Percentiles rank a stretch among this genome's conserved stretches.
Evolutionary conservation across 1,140 invertebrate species (phyloP).

Genomic region (Sweltsa coloradensis): DNA sequence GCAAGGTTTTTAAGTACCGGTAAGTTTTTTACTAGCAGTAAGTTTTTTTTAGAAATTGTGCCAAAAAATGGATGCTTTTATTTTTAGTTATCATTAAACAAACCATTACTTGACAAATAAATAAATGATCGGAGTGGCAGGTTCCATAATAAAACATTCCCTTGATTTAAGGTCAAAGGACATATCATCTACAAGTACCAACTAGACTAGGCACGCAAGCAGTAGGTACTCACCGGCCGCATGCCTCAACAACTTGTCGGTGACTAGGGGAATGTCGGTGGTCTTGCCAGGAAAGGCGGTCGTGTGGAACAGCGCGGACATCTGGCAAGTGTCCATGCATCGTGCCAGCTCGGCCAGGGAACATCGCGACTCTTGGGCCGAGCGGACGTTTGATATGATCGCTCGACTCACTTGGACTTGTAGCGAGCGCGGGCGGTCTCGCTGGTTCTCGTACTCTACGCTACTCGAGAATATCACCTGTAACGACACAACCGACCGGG

Average conservation of each 20-base stretch:
- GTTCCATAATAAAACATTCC: too few relatives aligned
- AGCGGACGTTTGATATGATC: constrained; percentile 65
- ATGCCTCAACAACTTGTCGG: constrained; percentile 62
- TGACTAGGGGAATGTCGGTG: constrained; percentile 52
- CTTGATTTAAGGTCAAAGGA: too few relatives aligned
- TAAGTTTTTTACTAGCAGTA: too few relatives aligned
- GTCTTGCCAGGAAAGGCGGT: constrained; percentile 54
- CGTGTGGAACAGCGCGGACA: constrained; percentile 58
- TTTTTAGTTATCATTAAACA: too few relatives aligned
- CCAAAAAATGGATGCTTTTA: too few relatives aligned
- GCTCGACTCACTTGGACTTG: constrained; percentile 71
- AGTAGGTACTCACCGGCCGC: constrained; percentile 41
- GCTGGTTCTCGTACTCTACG: constrained; percentile 53
- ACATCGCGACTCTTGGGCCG: constrained; percentile 42
- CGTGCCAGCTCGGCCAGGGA: constrained; percentile 58
- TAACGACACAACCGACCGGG: constrained; percentile 21
- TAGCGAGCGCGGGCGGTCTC: constrained; percentile 67
- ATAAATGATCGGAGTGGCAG: too few relatives aligned
- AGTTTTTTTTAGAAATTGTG: too few relatives aligned
- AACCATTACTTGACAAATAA: too few relatives aligned
- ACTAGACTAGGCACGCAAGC: neutral
- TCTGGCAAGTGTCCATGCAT: constrained; percentile 57
- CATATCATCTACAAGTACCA: too few relatives aligned
- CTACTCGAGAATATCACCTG: constrained; percentile 60
- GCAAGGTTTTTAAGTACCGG: too few relatives aligned